Evolutionary conservation across 2,888 invertebrate species (phyloP).

Genomic region (Drosophila kambysellisi): DNA sequence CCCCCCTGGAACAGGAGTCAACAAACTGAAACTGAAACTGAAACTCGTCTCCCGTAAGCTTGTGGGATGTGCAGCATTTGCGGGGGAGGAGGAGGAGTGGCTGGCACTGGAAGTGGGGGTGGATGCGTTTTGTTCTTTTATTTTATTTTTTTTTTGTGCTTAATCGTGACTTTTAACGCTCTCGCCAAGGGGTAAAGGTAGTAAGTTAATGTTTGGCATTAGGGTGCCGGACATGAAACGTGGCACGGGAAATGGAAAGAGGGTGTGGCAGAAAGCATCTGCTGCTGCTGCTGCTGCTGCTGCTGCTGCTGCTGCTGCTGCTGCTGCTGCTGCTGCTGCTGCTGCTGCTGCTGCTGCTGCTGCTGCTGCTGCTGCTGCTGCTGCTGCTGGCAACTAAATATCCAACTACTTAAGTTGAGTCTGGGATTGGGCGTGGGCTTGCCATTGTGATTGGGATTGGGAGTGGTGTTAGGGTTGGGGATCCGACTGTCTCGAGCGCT

Average conservation of each 20-base stretch:
- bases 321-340: slow-evolving; percentile 45
- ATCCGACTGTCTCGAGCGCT: background rate
- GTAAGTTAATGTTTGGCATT: slow-evolving; percentile 41
- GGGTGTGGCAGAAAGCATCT: slow-evolving; percentile 36
- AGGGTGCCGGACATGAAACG: slow-evolving; percentile 36
- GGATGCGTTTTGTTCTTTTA: slow-evolving; percentile 28
- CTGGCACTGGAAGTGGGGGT: slow-evolving; percentile 8
- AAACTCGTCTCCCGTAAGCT: slow-evolving; percentile 26
- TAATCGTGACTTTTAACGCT: slow-evolving; percentile 78
- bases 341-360: slow-evolving; percentile 43
- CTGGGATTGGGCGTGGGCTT: slow-evolving; percentile 4
- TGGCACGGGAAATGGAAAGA: background rate
- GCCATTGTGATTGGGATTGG: background rate
- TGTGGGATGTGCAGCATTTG: slow-evolving; percentile 37
- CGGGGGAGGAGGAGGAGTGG: background rate
- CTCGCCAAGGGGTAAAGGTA: slow-evolving; percentile 46
- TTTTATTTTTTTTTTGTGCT: slow-evolving; percentile 25
- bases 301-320: slow-evolving; percentile 39
- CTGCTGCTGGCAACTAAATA: slow-evolving; percentile 19
- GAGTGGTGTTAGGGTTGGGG: slow-evolving; percentile 5
- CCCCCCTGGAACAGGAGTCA: slow-evolving; percentile 39
- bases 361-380: slow-evolving; percentile 37
- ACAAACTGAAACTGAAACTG: slow-evolving; percentile 25
- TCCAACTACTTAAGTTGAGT: slow-evolving; percentile 17
- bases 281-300: slow-evolving; percentile 37